phyloP scores from a whole-genome alignment of 2,888 invertebrate species.

The Drosophila mulleri region DNA sequence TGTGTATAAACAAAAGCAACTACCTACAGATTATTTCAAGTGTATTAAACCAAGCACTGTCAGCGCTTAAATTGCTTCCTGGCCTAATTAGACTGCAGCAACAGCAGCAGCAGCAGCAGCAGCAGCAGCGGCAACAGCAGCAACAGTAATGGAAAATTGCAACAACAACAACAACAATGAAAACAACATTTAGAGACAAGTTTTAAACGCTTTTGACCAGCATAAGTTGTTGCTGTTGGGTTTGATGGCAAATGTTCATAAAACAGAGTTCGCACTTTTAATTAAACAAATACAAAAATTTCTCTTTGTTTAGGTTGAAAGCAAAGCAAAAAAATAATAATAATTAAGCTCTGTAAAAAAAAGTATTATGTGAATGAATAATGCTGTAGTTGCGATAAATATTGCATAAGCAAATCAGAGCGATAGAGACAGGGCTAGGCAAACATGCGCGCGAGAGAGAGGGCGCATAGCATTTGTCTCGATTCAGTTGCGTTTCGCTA shows the following conservation, averaged over 20 bases:
- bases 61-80: conserved; percentile 69
- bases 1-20: background rate
- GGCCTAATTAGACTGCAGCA: conserved; percentile 64
- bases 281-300: conserved; percentile 28
- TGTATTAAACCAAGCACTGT: conserved; percentile 47
- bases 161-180: conserved; percentile 13
- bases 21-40: conserved; percentile 29
- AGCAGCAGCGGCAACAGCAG: conserved; percentile 3
- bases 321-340: background rate
- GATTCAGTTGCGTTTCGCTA: conserved; percentile 29
- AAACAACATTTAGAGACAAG: background rate
- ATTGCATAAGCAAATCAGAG: conserved; percentile 30
- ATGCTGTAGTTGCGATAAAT: conserved; percentile 19
- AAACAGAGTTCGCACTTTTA: conserved; percentile 35
- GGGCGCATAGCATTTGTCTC: conserved; percentile 12
- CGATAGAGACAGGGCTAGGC: background rate
- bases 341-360: conserved; percentile 23
- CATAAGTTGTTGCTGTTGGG: conserved; percentile 3
- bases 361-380: conserved; percentile 18
- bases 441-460: background rate
- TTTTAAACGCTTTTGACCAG: conserved; percentile 22
- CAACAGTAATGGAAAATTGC: conserved; percentile 24
- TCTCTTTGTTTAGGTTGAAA: conserved; percentile 20
- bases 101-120: conserved; percentile 2
- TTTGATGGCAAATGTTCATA: conserved; percentile 25